Percentiles rank a stretch among this genome's conserved stretches.
These are phyloP conservation scores for Dendrolimus houi DNA, from an alignment of 2,888 invertebrate genomes.

Conservation along the genomic window DNA sequence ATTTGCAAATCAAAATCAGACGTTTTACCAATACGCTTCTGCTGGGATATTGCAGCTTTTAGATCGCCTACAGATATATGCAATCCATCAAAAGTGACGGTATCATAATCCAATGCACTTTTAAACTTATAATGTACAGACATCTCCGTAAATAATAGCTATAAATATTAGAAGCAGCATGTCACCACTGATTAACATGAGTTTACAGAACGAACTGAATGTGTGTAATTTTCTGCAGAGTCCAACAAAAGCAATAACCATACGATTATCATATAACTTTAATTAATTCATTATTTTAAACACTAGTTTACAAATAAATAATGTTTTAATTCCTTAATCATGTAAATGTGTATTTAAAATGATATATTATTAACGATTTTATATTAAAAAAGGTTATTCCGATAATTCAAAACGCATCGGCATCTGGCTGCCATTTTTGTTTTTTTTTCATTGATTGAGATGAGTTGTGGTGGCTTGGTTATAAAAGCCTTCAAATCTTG, in stretches of 20 bases:
- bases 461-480: no score
- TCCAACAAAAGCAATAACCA: no score
- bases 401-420: no score
- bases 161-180: conserved; percentile 25
- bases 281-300: no score
- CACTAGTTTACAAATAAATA: conserved; percentile 7
- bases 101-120: conserved; percentile 96
- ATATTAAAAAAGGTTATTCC: background rate
- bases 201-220: no score
- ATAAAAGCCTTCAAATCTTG: no score
- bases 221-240: no score
- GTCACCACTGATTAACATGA: conserved; percentile 17
- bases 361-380: conserved; percentile 3
- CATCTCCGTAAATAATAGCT: conserved; percentile 72
- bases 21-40: conserved; percentile 95
- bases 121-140: conserved; percentile 99
- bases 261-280: no score
- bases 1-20: conserved; percentile 97
- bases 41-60: conserved; percentile 95
- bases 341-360: conserved; percentile 4
- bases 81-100: conserved; percentile 97
- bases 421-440: no score
- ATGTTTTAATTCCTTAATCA: conserved; percentile 3
- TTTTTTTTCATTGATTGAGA: no score
- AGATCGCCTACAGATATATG: conserved; percentile 97